Evolutionary conservation across 2,113 vertebrate genomes (phyloP).

Genomic region (Grammomys dolichurus): DNA sequence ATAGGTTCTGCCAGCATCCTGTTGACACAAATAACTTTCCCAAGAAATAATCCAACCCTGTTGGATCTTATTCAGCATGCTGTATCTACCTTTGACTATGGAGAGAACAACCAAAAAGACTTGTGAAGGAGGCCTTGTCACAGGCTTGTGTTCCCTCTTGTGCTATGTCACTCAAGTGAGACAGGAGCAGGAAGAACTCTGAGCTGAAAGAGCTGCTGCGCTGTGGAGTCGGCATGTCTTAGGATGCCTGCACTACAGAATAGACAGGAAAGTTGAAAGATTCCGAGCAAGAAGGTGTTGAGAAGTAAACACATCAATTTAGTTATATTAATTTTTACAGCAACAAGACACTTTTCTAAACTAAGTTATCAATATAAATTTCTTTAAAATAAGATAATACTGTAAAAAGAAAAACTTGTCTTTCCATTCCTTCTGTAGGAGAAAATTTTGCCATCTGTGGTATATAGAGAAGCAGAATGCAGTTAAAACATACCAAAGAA

Average conservation of each 20-base stretch:
- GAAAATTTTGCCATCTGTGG: not conserved
- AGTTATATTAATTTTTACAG: not conserved
- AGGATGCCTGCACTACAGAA: not conserved
- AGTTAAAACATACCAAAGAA: not conserved
- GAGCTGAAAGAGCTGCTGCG: not conserved
- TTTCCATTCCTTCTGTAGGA: not conserved
- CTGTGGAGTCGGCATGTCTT: not conserved
- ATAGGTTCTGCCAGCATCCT: not conserved
- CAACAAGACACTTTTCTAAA: not conserved
- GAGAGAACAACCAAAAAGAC: not conserved
- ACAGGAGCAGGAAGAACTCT: not conserved
- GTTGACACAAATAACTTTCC: rapidly evolving
- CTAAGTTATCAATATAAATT: not conserved
- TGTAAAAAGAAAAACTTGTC: not conserved
- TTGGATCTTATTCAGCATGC: not conserved
- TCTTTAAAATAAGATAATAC: not conserved
- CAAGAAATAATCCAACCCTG: not conserved
- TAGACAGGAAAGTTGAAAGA: not conserved
- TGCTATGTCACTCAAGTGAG: not conserved
- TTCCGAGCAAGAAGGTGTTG: not conserved
- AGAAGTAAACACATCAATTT: not conserved
- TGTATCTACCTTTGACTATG: not conserved
- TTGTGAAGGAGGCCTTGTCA: not conserved
- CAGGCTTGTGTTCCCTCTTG: not conserved
- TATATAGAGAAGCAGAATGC: not conserved